Base-by-base conservation (phyloP, 2,888 invertebrate species). In the Netelia melanura region DNA sequence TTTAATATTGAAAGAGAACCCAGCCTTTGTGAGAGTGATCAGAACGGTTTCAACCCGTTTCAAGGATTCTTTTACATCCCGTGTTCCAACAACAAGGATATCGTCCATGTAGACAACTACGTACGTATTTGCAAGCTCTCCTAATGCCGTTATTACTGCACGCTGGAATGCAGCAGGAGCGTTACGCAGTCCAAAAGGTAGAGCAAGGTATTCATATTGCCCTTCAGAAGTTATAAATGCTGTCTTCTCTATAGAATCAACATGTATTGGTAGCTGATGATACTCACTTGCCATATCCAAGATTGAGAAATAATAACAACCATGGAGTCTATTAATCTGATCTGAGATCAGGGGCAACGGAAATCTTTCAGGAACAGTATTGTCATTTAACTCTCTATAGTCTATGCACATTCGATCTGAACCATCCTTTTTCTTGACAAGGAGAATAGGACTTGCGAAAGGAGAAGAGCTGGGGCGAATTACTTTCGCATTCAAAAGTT, bases 151-250 rank as follows among this genome's bases (percentile, higher is more conserved):
- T 76, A 93, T 91, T 83, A 91, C 87, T 10, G 62, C n/a, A 10
- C 90, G 81, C 75, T 93, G 92, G 77, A 93, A 94, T 0, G 90
- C 90, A 0, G 90, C 87, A 0, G 93, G 93, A 0, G 94, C 93
- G 82, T 93, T 94, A 0, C 87, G 86, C 0, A 94, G 87, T 0
- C 93, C 93, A 74, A 94, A 94, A 0, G 92, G 92, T 91, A 93
- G 91, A 0, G 90, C 80, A 6, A 90, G 88, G 75, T 90, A 92
- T 81, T 93, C 91, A 48, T 87, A 93, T 21, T 92, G 89, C 0
- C 93, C 93, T 56, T 91, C 90, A 0, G 91, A 90, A 0, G 93
- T 94, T 0, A 91, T 90, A 76, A 94, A 93, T 0, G 92, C 91
- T 0, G 93, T 94, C 44, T 90, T 90, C 1, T 86, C 86, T 11